A percentile compares a stretch with the other conserved stretches of the same genome.
These are phyloP conservation scores for Anthopleura xanthogrammica DNA, from an alignment of 92 coral and sea anemone genomes.

Conservation along the genomic window DNA sequence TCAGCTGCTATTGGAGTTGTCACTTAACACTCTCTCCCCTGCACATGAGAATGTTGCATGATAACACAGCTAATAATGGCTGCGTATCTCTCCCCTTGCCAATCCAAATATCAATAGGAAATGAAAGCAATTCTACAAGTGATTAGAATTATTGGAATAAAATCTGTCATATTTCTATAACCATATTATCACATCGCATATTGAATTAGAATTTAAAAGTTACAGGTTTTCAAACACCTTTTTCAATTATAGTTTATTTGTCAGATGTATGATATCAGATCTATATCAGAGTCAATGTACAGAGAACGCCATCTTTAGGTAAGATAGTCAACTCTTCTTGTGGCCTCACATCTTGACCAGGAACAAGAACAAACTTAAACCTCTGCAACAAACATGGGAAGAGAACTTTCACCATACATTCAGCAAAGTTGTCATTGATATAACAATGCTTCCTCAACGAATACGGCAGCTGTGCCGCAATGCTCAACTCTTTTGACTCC, in stretches of 20 bases:
- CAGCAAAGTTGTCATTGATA: slow-evolving; percentile 41
- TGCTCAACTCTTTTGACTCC: slow-evolving; percentile 9
- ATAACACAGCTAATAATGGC: too few relatives aligned
- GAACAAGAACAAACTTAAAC: slow-evolving; percentile 35
- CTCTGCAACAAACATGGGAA: slow-evolving; percentile 43
- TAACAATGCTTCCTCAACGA: slow-evolving; percentile 39
- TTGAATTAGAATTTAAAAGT: neutral
- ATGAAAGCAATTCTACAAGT: too few relatives aligned
- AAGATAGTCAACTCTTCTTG: slow-evolving; percentile 24
- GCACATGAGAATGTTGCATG: too few relatives aligned
- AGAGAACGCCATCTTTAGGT: slow-evolving; percentile 55
- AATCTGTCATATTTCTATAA: too few relatives aligned
- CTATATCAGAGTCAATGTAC: slow-evolving; percentile 32
- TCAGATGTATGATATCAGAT: too few relatives aligned
- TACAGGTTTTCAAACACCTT: neutral
- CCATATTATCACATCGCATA: too few relatives aligned
- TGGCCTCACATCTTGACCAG: slow-evolving; percentile 32
- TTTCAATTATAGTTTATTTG: neutral
- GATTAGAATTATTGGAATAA: too few relatives aligned
- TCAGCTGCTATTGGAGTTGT: too few relatives aligned
- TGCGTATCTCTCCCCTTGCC: too few relatives aligned
- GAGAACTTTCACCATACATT: slow-evolving; percentile 38
- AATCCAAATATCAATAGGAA: too few relatives aligned
- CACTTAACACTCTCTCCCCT: too few relatives aligned
- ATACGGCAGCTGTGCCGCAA: slow-evolving; percentile 32